Evolutionary conservation across 1,140 invertebrate genomes (phyloP).

Genomic region (Pentalonia nigronervosa): DNA sequence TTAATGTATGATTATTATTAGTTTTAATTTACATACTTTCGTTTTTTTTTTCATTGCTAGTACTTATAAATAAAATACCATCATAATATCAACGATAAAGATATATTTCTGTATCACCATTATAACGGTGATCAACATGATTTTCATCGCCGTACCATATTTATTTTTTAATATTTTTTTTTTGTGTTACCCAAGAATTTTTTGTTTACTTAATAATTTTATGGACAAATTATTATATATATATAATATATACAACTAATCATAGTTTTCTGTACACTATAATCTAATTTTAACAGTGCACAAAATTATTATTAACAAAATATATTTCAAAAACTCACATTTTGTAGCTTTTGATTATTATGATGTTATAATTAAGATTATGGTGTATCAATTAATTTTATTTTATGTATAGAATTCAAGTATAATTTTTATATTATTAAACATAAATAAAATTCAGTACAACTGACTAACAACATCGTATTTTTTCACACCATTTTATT

Average conservation of each 20-base stretch:
- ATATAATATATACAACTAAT: background rate
- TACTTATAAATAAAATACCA: slow-evolving; percentile 27
- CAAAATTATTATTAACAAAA: background rate
- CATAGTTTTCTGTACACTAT: slow-evolving; percentile 13
- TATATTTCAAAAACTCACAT: background rate
- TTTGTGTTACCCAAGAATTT: background rate
- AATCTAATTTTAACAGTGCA: slow-evolving; percentile 39
- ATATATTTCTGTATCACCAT: background rate
- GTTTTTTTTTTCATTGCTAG: background rate
- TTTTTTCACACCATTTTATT: slow-evolving; percentile 25
- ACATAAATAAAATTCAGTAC: slow-evolving; percentile 27
- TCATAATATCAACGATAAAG: background rate
- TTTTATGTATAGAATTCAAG: background rate
- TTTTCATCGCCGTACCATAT: background rate
- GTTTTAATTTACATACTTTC: background rate
- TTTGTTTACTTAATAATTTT: slow-evolving; percentile 1
- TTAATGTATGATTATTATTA: slow-evolving; percentile 39
- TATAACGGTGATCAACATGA: background rate
- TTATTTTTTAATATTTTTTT: slow-evolving; percentile 4
- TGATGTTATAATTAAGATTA: slow-evolving; percentile 2
- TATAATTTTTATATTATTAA: slow-evolving; percentile 40
- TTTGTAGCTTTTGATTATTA: background rate
- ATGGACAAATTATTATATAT: background rate
- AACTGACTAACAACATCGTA: slow-evolving; percentile 38
- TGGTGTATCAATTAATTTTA: slow-evolving; percentile 23